phyloP scores from a whole-genome alignment of 2,888 invertebrate species.

The Amaurobius ferox region DNA sequence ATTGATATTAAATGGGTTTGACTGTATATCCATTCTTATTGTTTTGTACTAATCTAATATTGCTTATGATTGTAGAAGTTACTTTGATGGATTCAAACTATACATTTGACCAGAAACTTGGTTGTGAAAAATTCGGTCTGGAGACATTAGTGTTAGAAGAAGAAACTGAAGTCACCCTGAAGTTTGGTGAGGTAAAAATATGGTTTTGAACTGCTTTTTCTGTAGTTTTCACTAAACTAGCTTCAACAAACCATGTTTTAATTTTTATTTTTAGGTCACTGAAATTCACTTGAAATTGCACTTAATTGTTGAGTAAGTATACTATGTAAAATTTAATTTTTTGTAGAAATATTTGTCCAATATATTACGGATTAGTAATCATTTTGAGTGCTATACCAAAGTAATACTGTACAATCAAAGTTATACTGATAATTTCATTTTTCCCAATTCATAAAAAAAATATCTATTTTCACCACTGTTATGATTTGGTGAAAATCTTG shows the following conservation, averaged over 20 bases:
- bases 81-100: constrained; percentile 78
- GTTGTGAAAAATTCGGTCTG: constrained; percentile 75
- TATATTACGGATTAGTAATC: too few species aligned
- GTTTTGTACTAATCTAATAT: too few species aligned
- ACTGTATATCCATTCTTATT: too few species aligned
- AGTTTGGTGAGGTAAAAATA: constrained; percentile 76
- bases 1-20: too few species aligned
- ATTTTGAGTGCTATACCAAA: too few species aligned
- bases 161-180: constrained; percentile 75
- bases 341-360: too few species aligned
- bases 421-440: too few species aligned
- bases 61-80: constrained; percentile 77
- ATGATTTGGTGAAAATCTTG: too few species aligned
- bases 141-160: constrained; percentile 74
- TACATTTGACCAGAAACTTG: constrained; percentile 77
- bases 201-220: not conserved
- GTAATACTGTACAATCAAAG: too few species aligned
- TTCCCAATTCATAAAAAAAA: too few species aligned
- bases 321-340: too few species aligned
- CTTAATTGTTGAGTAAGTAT: constrained; percentile 50
- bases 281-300: constrained; percentile 47
- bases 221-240: not conserved
- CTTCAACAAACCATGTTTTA: not conserved
- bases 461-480: too few species aligned
- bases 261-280: constrained; percentile 31